Evolutionary conservation across 1,140 invertebrate genomes (phyloP).

Genomic region (Oedothorax gibbosus): DNA sequence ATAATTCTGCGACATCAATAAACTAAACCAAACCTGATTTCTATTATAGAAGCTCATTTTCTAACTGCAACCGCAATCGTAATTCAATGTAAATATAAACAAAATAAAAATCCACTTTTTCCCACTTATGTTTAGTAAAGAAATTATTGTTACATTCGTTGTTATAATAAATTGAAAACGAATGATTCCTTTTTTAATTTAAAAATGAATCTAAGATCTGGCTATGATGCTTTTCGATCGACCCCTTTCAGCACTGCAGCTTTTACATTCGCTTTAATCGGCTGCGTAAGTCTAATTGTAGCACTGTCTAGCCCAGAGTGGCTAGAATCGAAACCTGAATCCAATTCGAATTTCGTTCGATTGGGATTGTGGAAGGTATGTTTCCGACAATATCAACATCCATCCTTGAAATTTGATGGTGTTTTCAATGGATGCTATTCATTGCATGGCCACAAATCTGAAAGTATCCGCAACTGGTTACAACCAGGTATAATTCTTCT

Average conservation of each 20-base stretch:
- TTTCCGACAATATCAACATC: slow-evolving; percentile 91
- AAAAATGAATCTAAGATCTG: slow-evolving; percentile 33
- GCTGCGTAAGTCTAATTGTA: slow-evolving; percentile 74
- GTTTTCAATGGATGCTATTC: slow-evolving; percentile 93
- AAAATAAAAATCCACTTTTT: neutral
- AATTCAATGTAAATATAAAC: neutral
- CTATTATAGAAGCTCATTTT: no score
- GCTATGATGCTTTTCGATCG: slow-evolving; percentile 16
- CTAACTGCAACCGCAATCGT: neutral
- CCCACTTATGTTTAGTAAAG: neutral
- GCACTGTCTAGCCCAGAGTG: slow-evolving; percentile 93
- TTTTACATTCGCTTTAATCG: slow-evolving; percentile 66
- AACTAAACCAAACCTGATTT: neutral
- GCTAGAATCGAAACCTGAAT: slow-evolving; percentile 92
- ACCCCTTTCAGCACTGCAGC: slow-evolving; percentile 17
- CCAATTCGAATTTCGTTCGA: slow-evolving; percentile 89
- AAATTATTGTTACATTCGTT: no score
- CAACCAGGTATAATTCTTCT: slow-evolving; percentile 76
- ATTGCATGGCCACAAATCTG: slow-evolving; percentile 89
- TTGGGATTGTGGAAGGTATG: slow-evolving; percentile 98
- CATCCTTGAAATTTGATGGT: slow-evolving; percentile 89
- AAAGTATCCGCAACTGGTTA: slow-evolving; percentile 92
- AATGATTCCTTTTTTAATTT: neutral
- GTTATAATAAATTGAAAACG: neutral
- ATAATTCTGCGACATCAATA: no score